Evolutionary conservation across 1,140 invertebrate species (phyloP), one percentile per base, ranked within the genome.

Genomic region (Drosophila sp.): DNA sequence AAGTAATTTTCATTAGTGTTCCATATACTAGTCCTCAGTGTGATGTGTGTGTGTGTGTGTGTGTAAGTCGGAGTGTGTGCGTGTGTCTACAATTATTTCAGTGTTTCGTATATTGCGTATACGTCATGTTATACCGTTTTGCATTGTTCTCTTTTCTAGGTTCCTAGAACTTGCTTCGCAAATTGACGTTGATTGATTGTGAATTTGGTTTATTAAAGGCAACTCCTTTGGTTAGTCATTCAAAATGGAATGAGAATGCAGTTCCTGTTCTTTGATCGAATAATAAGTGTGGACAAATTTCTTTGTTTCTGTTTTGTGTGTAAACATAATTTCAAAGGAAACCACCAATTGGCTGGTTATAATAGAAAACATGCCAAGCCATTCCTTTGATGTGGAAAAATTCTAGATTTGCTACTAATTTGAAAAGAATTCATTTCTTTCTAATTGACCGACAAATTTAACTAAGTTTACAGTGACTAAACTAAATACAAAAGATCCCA

Each of bases 1-100:
- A 87, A 89, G 79, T 83, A 87, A 87, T 89, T 89, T 86, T 83
- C 79, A 89, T 87, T 87, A 87, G 83, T 65, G 68, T 35, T 10
- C 62, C 55, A 25, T 50, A 30, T 40, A 35, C 33, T 60, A 61
- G 57, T 40, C 60, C 40, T 56, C 55, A 30, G 35, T 44, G 10
- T 72, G 60, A 3, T 8, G 38, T 69, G 44, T 27, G 10, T 65
- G 30, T 23, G 7, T 35, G 44, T 69, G 44, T 27, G 10, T 65
- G 30, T 23, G 7, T 35, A 23, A 3, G 32, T 25, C 2, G 32
- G 27, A 41, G 17, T 33, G 55, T 44, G 66, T 69, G 66, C 58
- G 68, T 66, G 79, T 70, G 82, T 82, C 50, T 79, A 72, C 73
- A 79, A 76, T 82, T 79, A 82, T 79, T 81, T 86, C 44, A 50